These are phyloP conservation scores for Julus scandinavius DNA, from an alignment of 2,888 invertebrate genomes.

Conservation along the genomic window DNA sequence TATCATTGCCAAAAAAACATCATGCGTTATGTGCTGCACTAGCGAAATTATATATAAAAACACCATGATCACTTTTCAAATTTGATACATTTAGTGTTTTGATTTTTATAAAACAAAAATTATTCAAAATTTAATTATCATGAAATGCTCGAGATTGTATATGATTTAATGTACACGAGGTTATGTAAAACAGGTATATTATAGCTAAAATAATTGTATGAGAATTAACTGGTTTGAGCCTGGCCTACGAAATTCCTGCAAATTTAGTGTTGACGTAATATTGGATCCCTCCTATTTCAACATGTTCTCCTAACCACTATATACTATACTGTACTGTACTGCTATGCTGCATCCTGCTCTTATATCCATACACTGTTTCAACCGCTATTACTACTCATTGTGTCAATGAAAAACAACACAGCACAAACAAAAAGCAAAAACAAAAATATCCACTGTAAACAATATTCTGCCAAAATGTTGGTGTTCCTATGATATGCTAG, in stretches of 20 bases:
- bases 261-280: background rate
- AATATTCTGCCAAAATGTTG: constrained; percentile 36
- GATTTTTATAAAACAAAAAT: too few species aligned
- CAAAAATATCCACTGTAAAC: background rate
- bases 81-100: too few species aligned
- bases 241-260: background rate
- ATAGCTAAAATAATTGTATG: too few species aligned
- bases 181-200: too few species aligned
- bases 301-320: background rate
- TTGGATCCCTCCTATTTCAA: background rate
- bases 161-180: too few species aligned
- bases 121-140: too few species aligned
- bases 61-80: too few species aligned
- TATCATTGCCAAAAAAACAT: too few species aligned
- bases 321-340: constrained; percentile 23
- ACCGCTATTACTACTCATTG: constrained; percentile 41
- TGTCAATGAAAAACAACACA: constrained; percentile 29
- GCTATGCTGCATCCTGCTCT: constrained; percentile 39
- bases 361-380: background rate
- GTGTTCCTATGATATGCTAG: constrained; percentile 41
- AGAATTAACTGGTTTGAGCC: too few species aligned
- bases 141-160: too few species aligned
- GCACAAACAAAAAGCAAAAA: background rate
- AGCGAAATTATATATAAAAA: too few species aligned
- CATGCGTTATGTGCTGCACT: too few species aligned